Base-by-base conservation (phyloP, 2,797 vertebrate species). In the Xiphorhynchus erythropygius region DNA sequence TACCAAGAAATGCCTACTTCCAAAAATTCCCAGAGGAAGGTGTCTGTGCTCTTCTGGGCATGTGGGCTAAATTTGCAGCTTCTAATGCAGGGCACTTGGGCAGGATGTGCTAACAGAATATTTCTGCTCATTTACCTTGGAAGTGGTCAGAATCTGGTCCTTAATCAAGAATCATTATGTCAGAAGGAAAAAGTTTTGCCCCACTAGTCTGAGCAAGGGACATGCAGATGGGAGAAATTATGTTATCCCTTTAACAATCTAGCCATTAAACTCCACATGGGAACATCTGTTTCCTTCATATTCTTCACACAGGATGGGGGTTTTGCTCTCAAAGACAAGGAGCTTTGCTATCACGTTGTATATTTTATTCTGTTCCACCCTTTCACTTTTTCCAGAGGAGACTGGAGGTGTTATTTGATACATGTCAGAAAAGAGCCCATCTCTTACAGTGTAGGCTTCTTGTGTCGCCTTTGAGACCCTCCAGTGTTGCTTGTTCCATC, bases 221-320 rank as follows among this genome's bases (percentile, higher is more conserved):
- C 30, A 33, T 1, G 3, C 14, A 67, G 28, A 57, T 25, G 80
- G 63, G 33, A 88, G 44, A 88, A 90, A 59, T 70, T 25, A 78
- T 62, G 37, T 86, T 92, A 84, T n/a, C 28, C 83, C 30, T 93
- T 77, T 88, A 93, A 84, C 52, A 83, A 76, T 67, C 70, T 33
- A 76, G 32, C 77, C 52, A 30, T 84, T 95, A 77, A 94, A 84
- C 41, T 88, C 83, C 44, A 64, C 63, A 52, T 0, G 0, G 85
- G 63, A 95, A 94, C 83, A 84, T 94, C 91, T 93, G 93, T 95
- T 97, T 95, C 77, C 90, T 82, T 88, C 87, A 37, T 82, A 60
- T 84, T 87, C 87, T 53, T 91, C 6, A 5, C 69, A 91, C 63
- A 64, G 90, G 53, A 88, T 90, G 77, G 89, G 87, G 79, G 41